A percentile compares a stretch with the other conserved stretches of the same genome.
phyloP scores from a whole-genome alignment of 2,888 invertebrate species.

The Cylindroiulus punctatus region DNA sequence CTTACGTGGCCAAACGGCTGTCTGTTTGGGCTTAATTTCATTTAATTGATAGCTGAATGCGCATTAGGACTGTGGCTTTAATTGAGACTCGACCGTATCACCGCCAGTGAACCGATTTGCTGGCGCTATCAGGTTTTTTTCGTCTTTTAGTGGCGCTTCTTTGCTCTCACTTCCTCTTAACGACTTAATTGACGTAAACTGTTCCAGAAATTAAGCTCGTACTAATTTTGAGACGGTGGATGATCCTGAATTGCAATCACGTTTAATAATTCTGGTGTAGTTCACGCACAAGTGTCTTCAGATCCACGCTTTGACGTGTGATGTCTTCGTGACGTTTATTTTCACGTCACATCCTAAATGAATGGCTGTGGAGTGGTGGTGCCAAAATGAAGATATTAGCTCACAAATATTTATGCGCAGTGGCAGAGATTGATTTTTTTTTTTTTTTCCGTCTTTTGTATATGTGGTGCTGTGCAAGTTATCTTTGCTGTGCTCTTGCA shows the following conservation, averaged over 20 bases:
- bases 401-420: not conserved
- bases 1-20: not conserved
- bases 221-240: not conserved
- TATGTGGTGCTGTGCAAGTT: too few species aligned
- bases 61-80: not conserved
- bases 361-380: not conserved
- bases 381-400: not conserved
- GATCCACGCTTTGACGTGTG: not conserved
- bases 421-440: too few species aligned
- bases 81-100: constrained; percentile 1
- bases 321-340: not conserved
- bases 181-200: constrained; percentile 14
- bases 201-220: not conserved
- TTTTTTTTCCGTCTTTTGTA: too few species aligned
- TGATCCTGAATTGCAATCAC: not conserved
- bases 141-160: not conserved
- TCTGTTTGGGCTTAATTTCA: constrained; percentile 32
- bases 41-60: constrained; percentile 21
- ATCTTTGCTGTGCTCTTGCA: too few species aligned
- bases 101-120: constrained; percentile 9
- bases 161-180: not conserved
- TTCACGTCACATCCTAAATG: not conserved
- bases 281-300: not conserved
- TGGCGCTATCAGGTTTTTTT: not conserved
- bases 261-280: not conserved